A percentile compares a stretch with the other conserved stretches of the same genome.
These are phyloP conservation scores for Piscicola geometra DNA, from an alignment of 2,888 invertebrate species.

Conservation along the genomic window DNA sequence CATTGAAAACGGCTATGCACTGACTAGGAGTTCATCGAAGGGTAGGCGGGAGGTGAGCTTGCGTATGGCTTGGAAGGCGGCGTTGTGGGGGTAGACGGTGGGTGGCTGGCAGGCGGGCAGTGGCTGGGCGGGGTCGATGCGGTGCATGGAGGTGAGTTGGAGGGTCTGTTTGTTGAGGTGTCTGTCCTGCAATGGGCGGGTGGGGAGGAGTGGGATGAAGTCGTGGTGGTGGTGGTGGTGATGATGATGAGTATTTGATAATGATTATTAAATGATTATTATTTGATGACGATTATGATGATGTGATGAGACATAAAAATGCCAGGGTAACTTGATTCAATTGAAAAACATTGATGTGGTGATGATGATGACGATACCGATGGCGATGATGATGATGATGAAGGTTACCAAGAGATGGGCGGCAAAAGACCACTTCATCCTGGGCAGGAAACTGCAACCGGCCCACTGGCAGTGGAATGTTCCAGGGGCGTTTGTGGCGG, in stretches of 20 bases:
- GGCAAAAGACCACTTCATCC: constrained; percentile 87
- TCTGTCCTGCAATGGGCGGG: constrained; percentile 70
- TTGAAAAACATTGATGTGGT: too few relatives aligned
- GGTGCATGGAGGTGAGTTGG: constrained; percentile 66
- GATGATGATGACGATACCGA: too few relatives aligned
- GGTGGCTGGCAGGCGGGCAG: constrained; percentile 48
- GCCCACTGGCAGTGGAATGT: constrained; percentile 71
- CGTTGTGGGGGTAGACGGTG: constrained; percentile 82
- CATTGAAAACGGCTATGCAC: too few relatives aligned
- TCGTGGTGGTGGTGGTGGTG: background rate
- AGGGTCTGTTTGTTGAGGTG: constrained; percentile 77
- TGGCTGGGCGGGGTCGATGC: constrained; percentile 60
- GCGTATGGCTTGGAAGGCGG: constrained; percentile 92
- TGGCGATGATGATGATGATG: too few relatives aligned
- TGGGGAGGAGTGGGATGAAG: background rate
- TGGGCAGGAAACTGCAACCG: constrained; percentile 71
- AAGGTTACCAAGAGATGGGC: constrained; percentile 83
- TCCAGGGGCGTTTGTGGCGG: background rate
- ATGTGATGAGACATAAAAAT: too few relatives aligned
- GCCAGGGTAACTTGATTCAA: too few relatives aligned
- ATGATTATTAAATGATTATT: too few relatives aligned
- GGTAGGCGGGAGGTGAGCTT: constrained; percentile 71
- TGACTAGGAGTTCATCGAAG: constrained; percentile 50
- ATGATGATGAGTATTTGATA: too few relatives aligned
- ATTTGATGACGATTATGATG: too few relatives aligned